A percentile compares a stretch with the other conserved stretches of the same genome.
phyloP scores from a whole-genome alignment of 2,888 invertebrate species.

The Drosophila anomelani region DNA sequence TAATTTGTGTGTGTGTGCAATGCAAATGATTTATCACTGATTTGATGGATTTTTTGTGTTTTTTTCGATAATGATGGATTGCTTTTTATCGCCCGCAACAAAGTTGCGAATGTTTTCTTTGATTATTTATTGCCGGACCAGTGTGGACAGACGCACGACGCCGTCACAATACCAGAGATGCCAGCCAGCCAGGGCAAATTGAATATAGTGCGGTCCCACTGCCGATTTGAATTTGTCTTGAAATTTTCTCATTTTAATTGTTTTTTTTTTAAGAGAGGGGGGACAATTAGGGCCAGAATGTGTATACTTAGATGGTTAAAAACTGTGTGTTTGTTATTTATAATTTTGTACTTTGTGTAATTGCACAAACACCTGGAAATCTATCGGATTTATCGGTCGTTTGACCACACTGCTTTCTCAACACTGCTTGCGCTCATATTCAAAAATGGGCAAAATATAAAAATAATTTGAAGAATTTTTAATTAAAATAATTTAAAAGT shows the following conservation, averaged over 20 bases:
- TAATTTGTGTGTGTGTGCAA: conserved; percentile 24
- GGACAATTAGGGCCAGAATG: no score
- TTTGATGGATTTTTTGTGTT: conserved; percentile 22
- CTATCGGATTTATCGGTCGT: no score
- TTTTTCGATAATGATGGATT: conserved; percentile 18
- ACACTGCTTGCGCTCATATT: neutral
- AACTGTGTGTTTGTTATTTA: no score
- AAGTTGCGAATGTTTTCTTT: conserved; percentile 26
- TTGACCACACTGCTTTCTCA: no score
- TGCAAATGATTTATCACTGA: conserved; percentile 55
- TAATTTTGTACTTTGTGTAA: no score
- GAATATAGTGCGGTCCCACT: neutral
- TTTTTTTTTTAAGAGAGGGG: no score
- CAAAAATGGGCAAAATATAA: neutral
- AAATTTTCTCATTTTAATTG: no score
- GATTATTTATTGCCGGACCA: conserved; percentile 13
- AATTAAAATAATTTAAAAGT: no score
- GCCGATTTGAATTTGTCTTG: neutral
- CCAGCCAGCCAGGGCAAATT: no score
- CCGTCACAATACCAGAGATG: neutral
- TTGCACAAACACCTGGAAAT: no score
- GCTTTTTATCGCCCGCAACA: conserved; percentile 24
- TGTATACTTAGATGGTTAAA: no score
- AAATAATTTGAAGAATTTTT: no score
- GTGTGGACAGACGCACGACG: conserved; percentile 3